Conservation (phyloP, 2,888 invertebrate species). For the Branchinecta sandiegonensis region DNA sequence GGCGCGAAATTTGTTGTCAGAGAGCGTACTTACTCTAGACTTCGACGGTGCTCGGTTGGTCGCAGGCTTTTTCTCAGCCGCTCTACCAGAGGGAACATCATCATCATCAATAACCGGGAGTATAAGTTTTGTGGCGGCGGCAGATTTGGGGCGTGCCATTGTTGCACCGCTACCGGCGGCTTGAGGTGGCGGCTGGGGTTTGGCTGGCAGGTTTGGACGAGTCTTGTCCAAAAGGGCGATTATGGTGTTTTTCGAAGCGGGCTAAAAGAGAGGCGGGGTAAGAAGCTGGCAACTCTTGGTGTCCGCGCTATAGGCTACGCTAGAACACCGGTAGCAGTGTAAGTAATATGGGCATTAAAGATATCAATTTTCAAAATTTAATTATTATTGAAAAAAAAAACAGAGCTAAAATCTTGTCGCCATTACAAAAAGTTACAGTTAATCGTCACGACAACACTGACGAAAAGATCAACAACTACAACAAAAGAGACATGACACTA, state of each 20-base stretch:
- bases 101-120: conserved; percentile 14
- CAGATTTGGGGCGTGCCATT: conserved; percentile 21
- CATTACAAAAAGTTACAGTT: too few species aligned
- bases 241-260: conserved; percentile 42
- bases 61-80: conserved; percentile 6
- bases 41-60: conserved; percentile 25
- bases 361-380: too few species aligned
- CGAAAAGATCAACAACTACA: too few species aligned
- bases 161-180: conserved; percentile 35
- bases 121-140: conserved; percentile 23
- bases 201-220: conserved; percentile 64
- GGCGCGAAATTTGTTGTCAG: too few species aligned
- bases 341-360: too few species aligned
- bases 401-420: too few species aligned
- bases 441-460: too few species aligned
- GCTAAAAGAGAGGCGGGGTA: conserved; percentile 30
- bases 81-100: background rate
- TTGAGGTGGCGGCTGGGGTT: conserved; percentile 43
- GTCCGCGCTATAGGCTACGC: too few species aligned
- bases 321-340: too few species aligned
- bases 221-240: conserved; percentile 68
- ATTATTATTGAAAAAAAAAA: too few species aligned
- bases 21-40: conserved; percentile 23
- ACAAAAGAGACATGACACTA: too few species aligned
- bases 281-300: too few species aligned